A percentile compares a stretch with the other conserved stretches of the same genome.
Conservation (phyloP, 1,140 invertebrate genomes). For the Eupeodes corollae region DNA sequence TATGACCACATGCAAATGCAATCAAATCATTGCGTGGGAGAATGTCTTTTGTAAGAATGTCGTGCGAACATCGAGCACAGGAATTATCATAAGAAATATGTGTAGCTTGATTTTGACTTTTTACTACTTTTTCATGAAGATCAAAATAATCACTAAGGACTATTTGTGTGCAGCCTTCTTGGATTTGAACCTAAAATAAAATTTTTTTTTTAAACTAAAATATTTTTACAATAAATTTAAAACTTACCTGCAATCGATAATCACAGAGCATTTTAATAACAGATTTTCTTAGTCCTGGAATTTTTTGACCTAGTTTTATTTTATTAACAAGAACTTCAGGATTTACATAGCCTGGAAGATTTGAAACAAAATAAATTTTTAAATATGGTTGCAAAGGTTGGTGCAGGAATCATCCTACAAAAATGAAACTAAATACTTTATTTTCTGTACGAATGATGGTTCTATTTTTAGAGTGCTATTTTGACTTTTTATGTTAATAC, state of each 20-base stretch:
- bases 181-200: slow-evolving; percentile 56
- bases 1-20: slow-evolving; percentile 81
- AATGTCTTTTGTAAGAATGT: slow-evolving; percentile 53
- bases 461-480: no score
- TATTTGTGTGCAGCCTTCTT: slow-evolving; percentile 81
- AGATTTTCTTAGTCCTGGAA: slow-evolving; percentile 80
- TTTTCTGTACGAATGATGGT: no score
- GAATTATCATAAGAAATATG: slow-evolving; percentile 56
- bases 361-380: background rate
- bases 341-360: slow-evolving; percentile 57
- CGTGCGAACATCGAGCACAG: slow-evolving; percentile 63
- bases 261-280: slow-evolving; percentile 92
- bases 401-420: no score
- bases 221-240: slow-evolving; percentile 2
- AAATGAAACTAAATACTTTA: no score
- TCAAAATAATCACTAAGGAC: slow-evolving; percentile 81
- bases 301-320: slow-evolving; percentile 72
- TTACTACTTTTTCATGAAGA: slow-evolving; percentile 70
- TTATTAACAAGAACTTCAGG: slow-evolving; percentile 74
- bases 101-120: slow-evolving; percentile 65
- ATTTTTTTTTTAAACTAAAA: background rate
- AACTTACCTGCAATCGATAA: slow-evolving; percentile 73
- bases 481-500: no score
- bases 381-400: no score
- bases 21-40: slow-evolving; percentile 58